Percentiles rank a stretch among this genome's conserved stretches.
These are phyloP conservation scores for Dryobotodes eremita DNA, from an alignment of 2,888 invertebrate species.

Conservation along the genomic window DNA sequence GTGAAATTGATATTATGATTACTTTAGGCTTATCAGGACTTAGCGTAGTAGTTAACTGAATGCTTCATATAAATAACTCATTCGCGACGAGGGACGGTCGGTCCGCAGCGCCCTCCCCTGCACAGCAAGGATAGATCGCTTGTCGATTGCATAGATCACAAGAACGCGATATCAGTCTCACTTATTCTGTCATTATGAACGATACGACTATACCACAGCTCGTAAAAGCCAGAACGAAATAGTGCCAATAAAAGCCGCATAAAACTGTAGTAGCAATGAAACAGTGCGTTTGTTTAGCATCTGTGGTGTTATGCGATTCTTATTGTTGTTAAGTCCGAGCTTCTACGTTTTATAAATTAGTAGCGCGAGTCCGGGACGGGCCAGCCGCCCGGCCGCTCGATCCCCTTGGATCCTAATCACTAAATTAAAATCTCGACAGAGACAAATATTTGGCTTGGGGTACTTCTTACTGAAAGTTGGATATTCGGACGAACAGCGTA, in stretches of 20 bases:
- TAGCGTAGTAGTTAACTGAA: constrained; percentile 87
- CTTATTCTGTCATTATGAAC: constrained; percentile 89
- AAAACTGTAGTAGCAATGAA: constrained; percentile 58
- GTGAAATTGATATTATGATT: constrained; percentile 88
- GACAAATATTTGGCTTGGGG: constrained; percentile 75
- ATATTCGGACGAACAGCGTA: constrained; percentile 67
- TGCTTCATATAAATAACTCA: constrained; percentile 81
- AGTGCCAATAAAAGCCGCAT: constrained; percentile 76
- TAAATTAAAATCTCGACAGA: constrained; percentile 80
- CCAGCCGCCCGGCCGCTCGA: constrained; percentile 82
- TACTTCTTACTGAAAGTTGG: constrained; percentile 67
- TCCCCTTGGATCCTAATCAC: constrained; percentile 77
- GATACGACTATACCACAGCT: constrained; percentile 86
- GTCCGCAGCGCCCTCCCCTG: constrained; percentile 61
- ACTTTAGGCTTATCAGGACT: constrained; percentile 84
- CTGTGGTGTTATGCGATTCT: constrained; percentile 72
- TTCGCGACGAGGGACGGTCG: constrained; percentile 61
- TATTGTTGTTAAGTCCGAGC: constrained; percentile 71
- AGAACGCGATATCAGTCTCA: constrained; percentile 90
- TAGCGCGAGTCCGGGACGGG: constrained; percentile 75
- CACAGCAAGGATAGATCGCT: constrained; percentile 70
- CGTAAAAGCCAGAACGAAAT: constrained; percentile 75
- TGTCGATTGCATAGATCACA: constrained; percentile 80
- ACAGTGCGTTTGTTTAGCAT: constrained; percentile 48
- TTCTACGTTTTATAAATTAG: constrained; percentile 81